Evolutionary conservation across 2,797 vertebrate species (phyloP), one percentile per base, ranked within the genome.

Genomic region (Avahi laniger): DNA sequence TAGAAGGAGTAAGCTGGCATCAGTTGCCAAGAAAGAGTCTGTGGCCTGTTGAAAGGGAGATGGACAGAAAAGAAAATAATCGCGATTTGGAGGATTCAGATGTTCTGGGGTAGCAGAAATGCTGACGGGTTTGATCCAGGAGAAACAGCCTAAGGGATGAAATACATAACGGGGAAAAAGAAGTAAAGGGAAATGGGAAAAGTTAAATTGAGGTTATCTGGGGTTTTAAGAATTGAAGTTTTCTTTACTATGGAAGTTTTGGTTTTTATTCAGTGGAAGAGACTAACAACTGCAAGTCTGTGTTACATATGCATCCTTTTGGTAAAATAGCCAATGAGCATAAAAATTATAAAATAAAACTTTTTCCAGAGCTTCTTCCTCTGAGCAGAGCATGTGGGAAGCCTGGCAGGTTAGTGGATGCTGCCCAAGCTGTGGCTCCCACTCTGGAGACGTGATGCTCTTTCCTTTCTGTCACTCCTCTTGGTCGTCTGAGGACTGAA

Each of bases 241-340:
- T 73, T 46, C 70, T 73, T 46, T 4, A 15, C 13, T 1, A 0
- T 22, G 54, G 50, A 4, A 5, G 43, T 41, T 22, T 9, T 48
- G 57, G 48, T 24, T 33, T 67, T 24, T 57, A 26, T 33, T 72
- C 81, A 43, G 38, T 26, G 61, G 65, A 8, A 54, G 26, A 54
- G 65, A 38, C 1, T 7, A 38, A 3, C 0, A 3, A 2, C 28
- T 7, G 20, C 7, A 67, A 28, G 9, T 5, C 1, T 1, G 4
- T 20, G 30, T 59, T 35, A 14, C 3, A 0, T 28, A 1, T n/a
- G 0, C 10, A 1, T 57, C 35, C 46, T 20, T 26, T 59, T 35
- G n/a, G 8, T 61, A 38, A 14, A 17, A 57, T 17, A 59, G 35
- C 65, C 67, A 28, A 0, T 12, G 59, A 65, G 13, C 30, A 20